Base-by-base conservation (phyloP, 2,797 vertebrate species). In the Garrulus glandarius region DNA sequence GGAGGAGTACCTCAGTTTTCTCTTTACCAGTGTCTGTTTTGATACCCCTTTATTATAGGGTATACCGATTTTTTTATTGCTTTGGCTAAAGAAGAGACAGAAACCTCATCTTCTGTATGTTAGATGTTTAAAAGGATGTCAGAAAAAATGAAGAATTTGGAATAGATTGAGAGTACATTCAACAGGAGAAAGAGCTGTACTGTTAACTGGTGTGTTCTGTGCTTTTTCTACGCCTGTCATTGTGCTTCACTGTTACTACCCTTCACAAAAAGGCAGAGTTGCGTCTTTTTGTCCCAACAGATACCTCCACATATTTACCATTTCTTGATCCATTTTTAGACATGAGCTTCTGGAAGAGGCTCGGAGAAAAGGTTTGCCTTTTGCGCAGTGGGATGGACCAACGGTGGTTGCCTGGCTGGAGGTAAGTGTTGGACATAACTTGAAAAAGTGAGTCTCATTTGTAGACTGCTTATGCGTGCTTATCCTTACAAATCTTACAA, bases 271-370 rank as follows among this genome's bases (percentile, higher is more conserved):
- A 72, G 47, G n/a, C 49, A 50, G 8, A 2, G 41, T 60, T 92
- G 41, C 6, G 5, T 71, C 34, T 76, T 4, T 80, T 15, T 89
- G 30, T 70, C 59, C 36, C 36, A 84, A 13, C 30, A 46, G 4
- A 8, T 23, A 32, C 11, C 11, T 86, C 36, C 59, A 36, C 8
- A 15, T 89, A 60, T 84, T 88, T 95, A 95, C 84, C 83, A 55
- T 65, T 83, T 82, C 97, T 82, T 97, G 63, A 85, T 97, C 41
- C 81, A 23, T 75, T 97, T 97, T 90, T 98, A 99, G 99, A 97
- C 99, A 99, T 88, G 99, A 99, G 98, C 98, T 99, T 81, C 96
- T 99, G 97, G 99, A 99, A 97, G 99, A 99, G 96, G 99, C 99
- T 95, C 98, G 99, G 95, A 99, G 99, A 71, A 99, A 99, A 97